A percentile compares a stretch with the other conserved stretches of the same genome.
These are phyloP conservation scores for Chydorus sphaericus DNA, from an alignment of 2,888 invertebrate species.

Conservation along the genomic window DNA sequence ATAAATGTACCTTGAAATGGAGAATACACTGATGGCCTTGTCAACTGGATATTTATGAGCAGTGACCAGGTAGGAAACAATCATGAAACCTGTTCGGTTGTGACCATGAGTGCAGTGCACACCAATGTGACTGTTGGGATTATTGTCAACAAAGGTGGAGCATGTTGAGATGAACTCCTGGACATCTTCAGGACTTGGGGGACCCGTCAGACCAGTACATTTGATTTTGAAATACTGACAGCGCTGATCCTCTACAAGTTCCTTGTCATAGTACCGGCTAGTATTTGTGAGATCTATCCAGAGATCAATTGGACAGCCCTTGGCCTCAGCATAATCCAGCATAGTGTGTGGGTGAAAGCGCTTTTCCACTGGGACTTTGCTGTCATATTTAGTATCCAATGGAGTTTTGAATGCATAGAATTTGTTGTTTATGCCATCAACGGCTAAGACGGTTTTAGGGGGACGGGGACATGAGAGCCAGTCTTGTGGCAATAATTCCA, in stretches of 20 bases:
- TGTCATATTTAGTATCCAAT: constrained; percentile 61
- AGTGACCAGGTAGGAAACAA: constrained; percentile 79
- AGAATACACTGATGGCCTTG: constrained; percentile 64
- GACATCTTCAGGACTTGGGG: constrained; percentile 74
- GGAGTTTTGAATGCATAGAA: constrained; percentile 95
- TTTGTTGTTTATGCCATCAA: constrained; percentile 38
- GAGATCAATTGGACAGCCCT: constrained; percentile 69
- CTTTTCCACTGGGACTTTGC: constrained; percentile 64
- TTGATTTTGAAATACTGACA: constrained; percentile 76
- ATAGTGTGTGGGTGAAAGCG: constrained; percentile 80
- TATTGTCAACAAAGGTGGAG: constrained; percentile 55
- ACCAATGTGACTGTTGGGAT: constrained; percentile 61
- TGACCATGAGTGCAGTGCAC: constrained; percentile 98
- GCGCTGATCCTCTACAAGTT: constrained; percentile 53
- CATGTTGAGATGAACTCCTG: constrained; percentile 64
- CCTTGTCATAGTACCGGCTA: constrained; percentile 71
- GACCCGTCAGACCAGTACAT: constrained; percentile 83
- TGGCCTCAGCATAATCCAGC: constrained; percentile 56
- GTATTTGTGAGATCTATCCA: constrained; percentile 98
- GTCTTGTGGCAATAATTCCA: no score
- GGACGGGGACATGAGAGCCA: no score
- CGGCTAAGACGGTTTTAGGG: no score
- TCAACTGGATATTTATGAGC: constrained; percentile 68
- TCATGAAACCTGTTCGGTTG: constrained; percentile 91
- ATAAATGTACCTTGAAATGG: constrained; percentile 48